Conservation (phyloP, 2,888 invertebrate genomes). For the Cerceris ruficornis region DNA sequence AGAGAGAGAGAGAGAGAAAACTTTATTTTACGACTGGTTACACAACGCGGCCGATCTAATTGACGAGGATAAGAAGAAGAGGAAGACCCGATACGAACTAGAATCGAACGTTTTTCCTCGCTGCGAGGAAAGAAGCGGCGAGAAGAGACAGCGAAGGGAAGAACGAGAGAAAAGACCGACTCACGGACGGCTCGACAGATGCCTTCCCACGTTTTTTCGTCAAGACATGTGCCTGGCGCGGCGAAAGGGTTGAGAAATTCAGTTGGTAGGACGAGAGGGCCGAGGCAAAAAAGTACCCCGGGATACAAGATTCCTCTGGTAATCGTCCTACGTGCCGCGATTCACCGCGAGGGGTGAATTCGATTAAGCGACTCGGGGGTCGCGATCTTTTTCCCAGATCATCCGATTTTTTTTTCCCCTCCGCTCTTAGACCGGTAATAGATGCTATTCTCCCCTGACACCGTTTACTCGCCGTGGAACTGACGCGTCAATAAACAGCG, state of each 20-base stretch:
- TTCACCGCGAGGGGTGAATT: slow-evolving; percentile 77
- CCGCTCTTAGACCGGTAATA: slow-evolving; percentile 15
- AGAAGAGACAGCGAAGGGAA: slow-evolving; percentile 29
- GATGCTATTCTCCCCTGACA: background rate
- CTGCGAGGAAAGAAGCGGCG: slow-evolving; percentile 38
- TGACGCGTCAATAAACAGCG: slow-evolving; percentile 26
- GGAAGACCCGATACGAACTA: slow-evolving; percentile 6
- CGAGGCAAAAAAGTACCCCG: slow-evolving; percentile 71
- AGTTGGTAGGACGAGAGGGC: slow-evolving; percentile 58
- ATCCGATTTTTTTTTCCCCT: slow-evolving; percentile 30
- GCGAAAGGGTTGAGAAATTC: slow-evolving; percentile 77
- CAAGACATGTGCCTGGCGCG: slow-evolving; percentile 77
- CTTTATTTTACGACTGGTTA: slow-evolving; percentile 42
- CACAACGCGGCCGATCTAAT: slow-evolving; percentile 52
- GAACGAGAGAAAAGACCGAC: slow-evolving; percentile 53
- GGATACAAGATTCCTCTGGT: slow-evolving; percentile 70
- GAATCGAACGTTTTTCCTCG: slow-evolving; percentile 28
- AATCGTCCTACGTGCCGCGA: slow-evolving; percentile 62
- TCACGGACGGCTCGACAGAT: slow-evolving; percentile 73
- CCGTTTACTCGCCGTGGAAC: background rate
- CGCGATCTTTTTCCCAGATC: slow-evolving; percentile 56
- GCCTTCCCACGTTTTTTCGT: slow-evolving; percentile 78
- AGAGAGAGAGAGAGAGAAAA: background rate
- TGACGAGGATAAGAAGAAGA: slow-evolving; percentile 34
- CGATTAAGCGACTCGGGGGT: slow-evolving; percentile 70